Conservation (phyloP, 2,113 vertebrate species). For the Dipodomys ordii region DNA sequence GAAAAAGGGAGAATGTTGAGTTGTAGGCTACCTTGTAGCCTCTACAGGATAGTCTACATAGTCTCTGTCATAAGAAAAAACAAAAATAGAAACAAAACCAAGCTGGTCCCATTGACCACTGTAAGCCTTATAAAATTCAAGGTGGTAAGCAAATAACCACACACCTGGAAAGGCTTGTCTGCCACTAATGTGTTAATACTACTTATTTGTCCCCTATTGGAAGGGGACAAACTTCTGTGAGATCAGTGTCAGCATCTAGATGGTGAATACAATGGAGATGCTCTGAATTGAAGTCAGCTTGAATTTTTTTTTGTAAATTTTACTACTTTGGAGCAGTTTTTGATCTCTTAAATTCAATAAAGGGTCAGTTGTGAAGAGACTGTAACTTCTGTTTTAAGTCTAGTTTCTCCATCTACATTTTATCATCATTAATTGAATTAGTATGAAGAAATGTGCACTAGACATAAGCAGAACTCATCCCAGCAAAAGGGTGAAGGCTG, state of each 20-base stretch:
- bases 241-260: not conserved
- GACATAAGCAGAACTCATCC: not conserved
- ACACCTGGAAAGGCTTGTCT: not conserved
- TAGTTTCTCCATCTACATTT: not conserved
- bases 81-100: not conserved
- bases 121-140: not conserved
- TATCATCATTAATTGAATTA: not conserved
- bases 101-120: not conserved
- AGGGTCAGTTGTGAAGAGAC: not conserved
- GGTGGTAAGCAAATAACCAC: not conserved
- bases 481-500: not conserved
- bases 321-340: not conserved
- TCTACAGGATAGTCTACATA: not conserved
- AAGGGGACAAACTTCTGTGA: not conserved
- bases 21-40: not conserved
- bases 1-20: not conserved
- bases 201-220: not conserved
- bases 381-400: constrained; percentile 7
- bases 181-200: not conserved
- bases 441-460: not conserved
- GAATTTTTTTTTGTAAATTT: constrained; percentile 1
- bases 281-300: not conserved
- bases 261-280: not conserved
- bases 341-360: not conserved
- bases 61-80: not conserved